Conservation (phyloP, 2,797 vertebrate species). For the Syndactyla subalaris region DNA sequence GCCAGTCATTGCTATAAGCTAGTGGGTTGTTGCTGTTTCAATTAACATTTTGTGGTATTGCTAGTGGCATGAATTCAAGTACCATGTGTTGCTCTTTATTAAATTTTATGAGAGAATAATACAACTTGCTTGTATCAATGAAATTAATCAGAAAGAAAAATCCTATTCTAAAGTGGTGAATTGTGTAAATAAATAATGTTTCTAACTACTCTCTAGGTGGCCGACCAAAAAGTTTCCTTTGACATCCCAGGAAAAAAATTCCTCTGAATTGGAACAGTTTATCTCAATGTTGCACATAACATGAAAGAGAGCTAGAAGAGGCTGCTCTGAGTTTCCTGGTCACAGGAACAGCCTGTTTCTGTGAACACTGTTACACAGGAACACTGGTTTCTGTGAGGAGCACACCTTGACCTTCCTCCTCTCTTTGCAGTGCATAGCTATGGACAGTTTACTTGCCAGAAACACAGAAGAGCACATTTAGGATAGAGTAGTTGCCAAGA, state of each 20-base stretch:
- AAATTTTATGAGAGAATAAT: not conserved
- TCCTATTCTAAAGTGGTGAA: not conserved
- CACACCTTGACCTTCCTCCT: not conserved
- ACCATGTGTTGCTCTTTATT: constrained; percentile 3
- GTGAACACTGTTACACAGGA: too few species aligned
- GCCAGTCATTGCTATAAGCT: not conserved
- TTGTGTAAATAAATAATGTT: not conserved
- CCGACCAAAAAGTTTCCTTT: not conserved
- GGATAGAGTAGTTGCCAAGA: not conserved
- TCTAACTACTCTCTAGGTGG: not conserved
- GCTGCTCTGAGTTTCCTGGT: not conserved
- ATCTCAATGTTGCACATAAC: not conserved
- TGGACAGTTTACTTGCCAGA: not conserved
- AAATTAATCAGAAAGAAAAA: not conserved
- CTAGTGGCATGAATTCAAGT: not conserved
- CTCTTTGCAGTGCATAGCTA: not conserved
- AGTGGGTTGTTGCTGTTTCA: not conserved
- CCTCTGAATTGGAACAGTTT: not conserved
- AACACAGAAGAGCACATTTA: not conserved
- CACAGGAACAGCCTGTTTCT: not conserved
- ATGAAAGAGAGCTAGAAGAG: not conserved
- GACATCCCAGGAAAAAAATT: not conserved
- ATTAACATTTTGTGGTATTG: not conserved
- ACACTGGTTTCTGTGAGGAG: not conserved
- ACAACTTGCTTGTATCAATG: not conserved